Conservation (phyloP, 2,113 vertebrate species). For the Lepus timidus region DNA sequence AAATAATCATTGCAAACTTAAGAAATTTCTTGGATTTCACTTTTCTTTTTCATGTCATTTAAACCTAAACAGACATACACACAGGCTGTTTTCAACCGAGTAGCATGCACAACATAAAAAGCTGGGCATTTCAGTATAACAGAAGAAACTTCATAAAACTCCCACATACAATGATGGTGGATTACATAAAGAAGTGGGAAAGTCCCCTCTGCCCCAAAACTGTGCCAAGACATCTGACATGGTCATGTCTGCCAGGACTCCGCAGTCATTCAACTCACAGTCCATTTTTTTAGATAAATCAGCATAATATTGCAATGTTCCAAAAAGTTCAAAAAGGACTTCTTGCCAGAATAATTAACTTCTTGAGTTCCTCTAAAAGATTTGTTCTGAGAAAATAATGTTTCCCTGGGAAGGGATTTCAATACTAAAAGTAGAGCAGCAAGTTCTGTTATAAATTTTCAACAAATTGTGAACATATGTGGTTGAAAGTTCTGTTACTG, state of each 20-base stretch:
- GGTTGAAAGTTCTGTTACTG: neutral
- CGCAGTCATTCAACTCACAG: constrained; percentile 50
- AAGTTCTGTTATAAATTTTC: constrained; percentile 60
- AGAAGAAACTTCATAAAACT: constrained; percentile 69
- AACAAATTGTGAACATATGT: neutral
- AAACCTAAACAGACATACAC: constrained; percentile 52
- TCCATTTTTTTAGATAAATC: constrained; percentile 61
- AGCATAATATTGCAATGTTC: constrained; percentile 38
- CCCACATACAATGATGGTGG: constrained; percentile 64
- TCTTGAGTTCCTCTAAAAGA: constrained; percentile 45
- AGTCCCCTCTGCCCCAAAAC: constrained; percentile 74
- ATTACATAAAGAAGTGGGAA: constrained; percentile 71
- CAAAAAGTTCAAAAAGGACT: constrained; percentile 58
- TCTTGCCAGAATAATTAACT: constrained; percentile 54
- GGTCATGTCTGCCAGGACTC: constrained; percentile 38
- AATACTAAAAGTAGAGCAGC: constrained; percentile 41
- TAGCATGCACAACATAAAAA: constrained; percentile 20
- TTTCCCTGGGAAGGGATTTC: constrained; percentile 50
- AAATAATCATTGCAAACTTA: constrained; percentile 7
- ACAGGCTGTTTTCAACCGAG: constrained; percentile 63
- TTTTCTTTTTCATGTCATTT: constrained; percentile 77
- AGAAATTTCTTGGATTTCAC: constrained; percentile 26
- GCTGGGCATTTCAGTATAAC: constrained; percentile 66
- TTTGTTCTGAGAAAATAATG: constrained; percentile 49
- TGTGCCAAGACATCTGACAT: constrained; percentile 73